Base-by-base conservation (phyloP, 2,797 vertebrate genomes). In the Iguana delicatissima region DNA sequence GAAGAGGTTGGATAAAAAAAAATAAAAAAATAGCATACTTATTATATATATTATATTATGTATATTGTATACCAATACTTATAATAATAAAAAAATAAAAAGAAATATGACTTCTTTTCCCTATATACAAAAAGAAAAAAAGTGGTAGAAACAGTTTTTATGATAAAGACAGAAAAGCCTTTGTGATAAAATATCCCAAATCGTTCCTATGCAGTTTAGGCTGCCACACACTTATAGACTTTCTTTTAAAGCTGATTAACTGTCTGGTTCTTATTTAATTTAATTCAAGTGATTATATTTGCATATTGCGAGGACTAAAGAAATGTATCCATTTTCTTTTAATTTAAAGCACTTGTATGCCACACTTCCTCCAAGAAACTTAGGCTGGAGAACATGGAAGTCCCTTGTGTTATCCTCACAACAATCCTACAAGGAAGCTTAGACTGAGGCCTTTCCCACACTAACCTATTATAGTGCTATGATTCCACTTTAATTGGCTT, bases 281-380 rank as follows among this genome's bases (percentile, higher is more conserved):
- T 55, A 80, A 52, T 87, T 35, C 46, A 88, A 80, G 62, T 81
- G 86, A 72, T 88, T 80, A 35, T 62, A 88, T 80, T 88, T 88
- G n/a, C 77, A 81, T 72, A 81, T 52, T 69, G 57, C 62, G 38
- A 80, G 32, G 46, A 52, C 46, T 69, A 2, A 7, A 24, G 32
- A 22, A n/a, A 22, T 72, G 13, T 88, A 32, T 35, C 32, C 62
- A 69, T 32, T 69, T 16, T 52, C 32, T 57, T 62, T 86, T 46
- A 7, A 72, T 69, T 18, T 1, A 81, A 69, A 14, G 50, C 32
- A 50, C 10, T 50, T 67, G 62, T 26, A 72, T 55, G 16, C 59
- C 13, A 13, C 12, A 59, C 76, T 87, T 80, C 29, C 42, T 20
- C 62, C 77, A 69, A 29, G 42, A 5, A 55, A 26, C 24, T 59